Conservation (phyloP, 2,797 vertebrate genomes). For the Chaenodraco wilsoni region DNA sequence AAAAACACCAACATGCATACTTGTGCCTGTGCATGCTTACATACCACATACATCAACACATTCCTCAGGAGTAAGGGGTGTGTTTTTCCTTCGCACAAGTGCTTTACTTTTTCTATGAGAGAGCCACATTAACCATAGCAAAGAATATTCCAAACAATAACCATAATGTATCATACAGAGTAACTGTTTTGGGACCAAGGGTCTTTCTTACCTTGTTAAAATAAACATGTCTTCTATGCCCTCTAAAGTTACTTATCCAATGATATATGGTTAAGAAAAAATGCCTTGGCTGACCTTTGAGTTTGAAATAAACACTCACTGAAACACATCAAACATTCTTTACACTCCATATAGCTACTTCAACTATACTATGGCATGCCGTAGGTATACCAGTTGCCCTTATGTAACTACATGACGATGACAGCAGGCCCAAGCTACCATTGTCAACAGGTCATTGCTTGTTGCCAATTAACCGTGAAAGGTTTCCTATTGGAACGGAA, state of each 20-base stretch:
- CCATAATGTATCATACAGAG: constrained; percentile 23
- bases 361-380: constrained; percentile 29
- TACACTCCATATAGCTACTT: constrained; percentile 33
- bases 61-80: constrained; percentile 42
- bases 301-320: constrained; percentile 49
- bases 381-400: constrained; percentile 43
- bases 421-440: constrained; percentile 55
- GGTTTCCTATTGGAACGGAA: constrained; percentile 52
- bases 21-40: constrained; percentile 23
- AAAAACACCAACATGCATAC: constrained; percentile 32
- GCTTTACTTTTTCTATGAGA: constrained; percentile 23
- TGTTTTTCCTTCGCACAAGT: constrained; percentile 30
- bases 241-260: constrained; percentile 28
- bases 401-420: constrained; percentile 68
- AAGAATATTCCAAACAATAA: constrained; percentile 42
- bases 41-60: constrained; percentile 33
- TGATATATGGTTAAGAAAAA: constrained; percentile 37
- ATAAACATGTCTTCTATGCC: constrained; percentile 19
- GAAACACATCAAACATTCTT: constrained; percentile 55
- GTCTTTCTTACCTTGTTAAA: constrained; percentile 16
- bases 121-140: constrained; percentile 23
- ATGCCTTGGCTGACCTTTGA: constrained; percentile 23
- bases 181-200: constrained; percentile 29
- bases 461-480: constrained; percentile 61
- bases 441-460: constrained; percentile 63